These are phyloP conservation scores for Rallus crepitans DNA, from an alignment of 2,797 vertebrate species.

Conservation along the genomic window DNA sequence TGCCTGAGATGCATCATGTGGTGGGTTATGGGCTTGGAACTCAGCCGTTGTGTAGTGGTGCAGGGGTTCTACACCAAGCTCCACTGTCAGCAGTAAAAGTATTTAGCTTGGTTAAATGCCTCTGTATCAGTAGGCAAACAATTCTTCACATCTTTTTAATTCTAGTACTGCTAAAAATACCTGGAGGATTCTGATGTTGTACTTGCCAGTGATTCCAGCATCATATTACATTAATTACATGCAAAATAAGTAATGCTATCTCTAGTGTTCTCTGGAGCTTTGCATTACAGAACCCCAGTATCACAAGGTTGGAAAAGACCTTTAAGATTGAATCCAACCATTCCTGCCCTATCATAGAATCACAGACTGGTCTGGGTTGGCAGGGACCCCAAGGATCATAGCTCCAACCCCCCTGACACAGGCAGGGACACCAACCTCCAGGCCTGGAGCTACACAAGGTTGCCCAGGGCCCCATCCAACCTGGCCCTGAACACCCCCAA, in stretches of 20 bases:
- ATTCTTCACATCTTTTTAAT: background rate
- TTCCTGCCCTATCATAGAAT: too few relatives aligned
- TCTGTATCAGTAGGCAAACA: background rate
- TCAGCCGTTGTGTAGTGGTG: background rate
- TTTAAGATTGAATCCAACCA: too few relatives aligned
- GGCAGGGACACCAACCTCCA: too few relatives aligned
- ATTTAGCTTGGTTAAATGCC: background rate
- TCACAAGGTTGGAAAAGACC: too few relatives aligned
- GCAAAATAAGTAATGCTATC: background rate
- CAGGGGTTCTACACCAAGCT: background rate
- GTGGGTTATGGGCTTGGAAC: background rate
- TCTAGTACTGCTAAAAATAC: background rate
- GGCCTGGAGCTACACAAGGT: too few relatives aligned
- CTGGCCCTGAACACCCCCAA: too few relatives aligned
- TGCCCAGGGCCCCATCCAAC: too few relatives aligned
- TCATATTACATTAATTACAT: background rate
- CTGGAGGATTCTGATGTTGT: background rate
- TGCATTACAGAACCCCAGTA: background rate
- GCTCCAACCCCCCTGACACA: too few relatives aligned
- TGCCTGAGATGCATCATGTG: rapidly evolving
- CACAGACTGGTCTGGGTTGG: too few relatives aligned
- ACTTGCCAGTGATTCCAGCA: background rate
- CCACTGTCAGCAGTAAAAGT: background rate
- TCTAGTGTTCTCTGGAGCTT: background rate
- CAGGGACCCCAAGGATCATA: too few relatives aligned